Evolutionary conservation across 23 tunicate species (phyloP).

Genomic region (Trididemnum miniatum): DNA sequence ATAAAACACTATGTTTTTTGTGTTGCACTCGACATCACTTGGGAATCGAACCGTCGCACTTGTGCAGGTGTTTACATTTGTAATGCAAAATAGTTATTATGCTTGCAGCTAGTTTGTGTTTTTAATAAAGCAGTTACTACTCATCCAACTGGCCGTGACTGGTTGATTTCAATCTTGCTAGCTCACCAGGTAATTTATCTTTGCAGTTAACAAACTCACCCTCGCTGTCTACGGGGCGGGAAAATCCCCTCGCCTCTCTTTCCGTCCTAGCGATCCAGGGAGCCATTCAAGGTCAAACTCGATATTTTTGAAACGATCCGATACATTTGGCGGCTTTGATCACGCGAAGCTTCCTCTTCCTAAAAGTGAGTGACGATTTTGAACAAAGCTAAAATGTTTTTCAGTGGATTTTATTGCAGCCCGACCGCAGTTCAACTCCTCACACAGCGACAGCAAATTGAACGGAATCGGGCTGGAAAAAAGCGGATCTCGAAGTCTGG

Average conservation of each 20-base stretch:
- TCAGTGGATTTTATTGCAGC: background rate
- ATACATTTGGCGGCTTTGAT: slow-evolving; percentile 87
- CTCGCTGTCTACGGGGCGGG: slow-evolving; percentile 66
- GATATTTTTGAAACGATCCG: slow-evolving; percentile 59
- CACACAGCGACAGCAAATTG: slow-evolving; percentile 52
- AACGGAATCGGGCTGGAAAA: background rate
- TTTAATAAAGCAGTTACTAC: too few species aligned
- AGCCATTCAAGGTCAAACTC: slow-evolving; percentile 28
- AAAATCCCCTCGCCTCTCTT: slow-evolving; percentile 53
- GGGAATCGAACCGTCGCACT: too few species aligned
- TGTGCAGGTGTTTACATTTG: too few species aligned
- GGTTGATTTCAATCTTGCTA: too few species aligned
- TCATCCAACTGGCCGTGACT: too few species aligned
- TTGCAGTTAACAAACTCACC: slow-evolving; percentile 55
- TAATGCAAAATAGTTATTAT: too few species aligned
- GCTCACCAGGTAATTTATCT: too few species aligned
- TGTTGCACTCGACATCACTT: too few species aligned
- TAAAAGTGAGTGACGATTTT: slow-evolving; percentile 23
- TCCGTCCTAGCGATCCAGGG: slow-evolving; percentile 57
- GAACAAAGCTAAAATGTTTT: background rate
- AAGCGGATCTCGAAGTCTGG: slow-evolving; percentile 38
- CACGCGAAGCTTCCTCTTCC: slow-evolving; percentile 59
- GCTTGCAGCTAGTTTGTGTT: too few species aligned
- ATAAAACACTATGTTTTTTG: too few species aligned
- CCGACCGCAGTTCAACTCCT: slow-evolving; percentile 25